Percentiles rank a stretch among this genome's conserved stretches.
Evolutionary conservation across 1,140 invertebrate species (phyloP).

Genomic region (Saccostrea glomerata): DNA sequence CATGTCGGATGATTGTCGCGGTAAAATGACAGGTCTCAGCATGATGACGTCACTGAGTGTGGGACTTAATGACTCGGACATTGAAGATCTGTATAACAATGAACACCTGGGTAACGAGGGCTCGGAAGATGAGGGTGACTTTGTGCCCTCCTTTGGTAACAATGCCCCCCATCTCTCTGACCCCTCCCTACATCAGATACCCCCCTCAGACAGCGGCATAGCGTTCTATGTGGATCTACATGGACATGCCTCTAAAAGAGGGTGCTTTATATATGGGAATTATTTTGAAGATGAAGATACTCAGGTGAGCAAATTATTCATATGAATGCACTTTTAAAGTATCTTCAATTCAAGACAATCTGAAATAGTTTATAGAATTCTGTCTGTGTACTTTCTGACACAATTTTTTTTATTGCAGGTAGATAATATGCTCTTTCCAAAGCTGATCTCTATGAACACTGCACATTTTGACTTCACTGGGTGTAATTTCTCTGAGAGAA

Average conservation of each 20-base stretch:
- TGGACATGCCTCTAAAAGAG: slow-evolving; percentile 95
- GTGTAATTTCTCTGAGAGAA: slow-evolving; percentile 94
- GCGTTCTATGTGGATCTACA: slow-evolving; percentile 88
- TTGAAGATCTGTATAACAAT: slow-evolving; percentile 59
- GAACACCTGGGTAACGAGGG: slow-evolving; percentile 77
- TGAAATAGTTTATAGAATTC: too few species aligned
- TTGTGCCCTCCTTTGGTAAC: slow-evolving; percentile 51
- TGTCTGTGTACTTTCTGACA: too few species aligned
- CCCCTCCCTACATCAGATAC: slow-evolving; percentile 72
- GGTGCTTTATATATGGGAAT: slow-evolving; percentile 81
- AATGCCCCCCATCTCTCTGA: slow-evolving; percentile 75
- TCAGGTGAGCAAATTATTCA: slow-evolving; percentile 63
- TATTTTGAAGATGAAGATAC: slow-evolving; percentile 77
- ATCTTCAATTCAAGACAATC: too few species aligned
- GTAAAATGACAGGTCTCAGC: slow-evolving; percentile 57
- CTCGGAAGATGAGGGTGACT: slow-evolving; percentile 76
- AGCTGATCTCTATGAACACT: slow-evolving; percentile 93
- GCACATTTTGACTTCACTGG: slow-evolving; percentile 94
- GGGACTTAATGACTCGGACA: slow-evolving; percentile 51
- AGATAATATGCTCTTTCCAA: slow-evolving; percentile 92
- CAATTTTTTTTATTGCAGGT: too few species aligned
- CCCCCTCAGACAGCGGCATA: slow-evolving; percentile 76
- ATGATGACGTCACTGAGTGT: slow-evolving; percentile 55
- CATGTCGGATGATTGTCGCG: slow-evolving; percentile 72
- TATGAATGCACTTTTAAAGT: not conserved